phyloP scores from a whole-genome alignment of 1,140 invertebrate genomes.

The Diabrotica undecimpunctata region DNA sequence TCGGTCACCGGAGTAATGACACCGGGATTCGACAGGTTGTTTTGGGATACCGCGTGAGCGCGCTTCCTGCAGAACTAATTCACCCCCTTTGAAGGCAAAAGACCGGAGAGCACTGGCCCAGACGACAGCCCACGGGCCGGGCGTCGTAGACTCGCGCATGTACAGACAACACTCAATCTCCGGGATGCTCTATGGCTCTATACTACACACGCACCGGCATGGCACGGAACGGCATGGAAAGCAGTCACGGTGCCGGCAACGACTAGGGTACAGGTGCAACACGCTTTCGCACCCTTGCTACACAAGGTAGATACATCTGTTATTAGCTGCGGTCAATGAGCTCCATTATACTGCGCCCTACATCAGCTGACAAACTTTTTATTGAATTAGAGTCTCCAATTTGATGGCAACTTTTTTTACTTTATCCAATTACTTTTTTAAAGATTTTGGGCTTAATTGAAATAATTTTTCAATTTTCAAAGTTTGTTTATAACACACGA shows the following conservation, averaged over 20 bases:
- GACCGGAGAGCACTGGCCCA: conserved; percentile 31
- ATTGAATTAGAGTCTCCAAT: too few relatives aligned
- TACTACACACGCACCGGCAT: not conserved
- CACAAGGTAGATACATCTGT: not conserved
- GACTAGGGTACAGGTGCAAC: not conserved
- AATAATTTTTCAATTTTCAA: too few relatives aligned
- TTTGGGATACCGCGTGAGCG: conserved; percentile 14
- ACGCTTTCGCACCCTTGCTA: not conserved
- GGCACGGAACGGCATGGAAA: not conserved
- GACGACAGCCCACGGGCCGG: conserved; percentile 19
- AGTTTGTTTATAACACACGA: too few relatives aligned
- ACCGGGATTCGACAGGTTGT: conserved; percentile 15
- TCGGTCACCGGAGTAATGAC: conserved; percentile 1
- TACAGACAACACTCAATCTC: conserved; percentile 19
- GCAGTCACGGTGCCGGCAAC: not conserved
- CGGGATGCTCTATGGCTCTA: not conserved
- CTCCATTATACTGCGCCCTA: not conserved
- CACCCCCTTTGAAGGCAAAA: conserved; percentile 16
- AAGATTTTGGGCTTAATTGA: too few relatives aligned
- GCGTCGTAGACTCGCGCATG: conserved; percentile 28
- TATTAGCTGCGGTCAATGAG: not conserved
- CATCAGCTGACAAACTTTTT: too few relatives aligned
- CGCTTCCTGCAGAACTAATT: not conserved
- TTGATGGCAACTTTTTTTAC: too few relatives aligned
- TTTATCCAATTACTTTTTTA: too few relatives aligned